Percentiles rank a stretch among this genome's conserved stretches.
These are phyloP conservation scores for Metellina segmentata DNA, from an alignment of 2,888 invertebrate genomes.

Conservation along the genomic window DNA sequence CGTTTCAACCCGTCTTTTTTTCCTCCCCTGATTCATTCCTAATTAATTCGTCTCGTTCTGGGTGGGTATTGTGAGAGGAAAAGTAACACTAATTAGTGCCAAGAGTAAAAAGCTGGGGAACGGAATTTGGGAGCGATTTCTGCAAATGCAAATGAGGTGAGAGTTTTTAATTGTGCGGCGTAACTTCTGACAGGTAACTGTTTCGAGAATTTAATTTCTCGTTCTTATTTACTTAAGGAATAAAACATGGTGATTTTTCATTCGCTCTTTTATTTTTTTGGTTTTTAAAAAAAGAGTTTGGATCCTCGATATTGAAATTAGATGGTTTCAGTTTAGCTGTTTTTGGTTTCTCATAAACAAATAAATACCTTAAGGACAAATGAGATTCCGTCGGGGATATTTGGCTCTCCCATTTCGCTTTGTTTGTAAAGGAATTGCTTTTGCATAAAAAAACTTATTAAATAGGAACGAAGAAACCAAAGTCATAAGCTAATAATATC, in stretches of 20 bases:
- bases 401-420: too few relatives aligned
- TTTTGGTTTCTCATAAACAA: too few relatives aligned
- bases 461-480: too few relatives aligned
- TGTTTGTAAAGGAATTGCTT: too few relatives aligned
- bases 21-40: background rate
- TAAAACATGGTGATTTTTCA: background rate
- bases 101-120: background rate
- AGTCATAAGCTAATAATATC: too few relatives aligned
- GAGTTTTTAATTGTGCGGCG: background rate
- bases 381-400: too few relatives aligned
- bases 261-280: background rate
- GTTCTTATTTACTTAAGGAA: background rate
- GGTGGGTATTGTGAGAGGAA: background rate
- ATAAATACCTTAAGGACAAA: too few relatives aligned
- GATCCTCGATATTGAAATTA: background rate
- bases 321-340: background rate
- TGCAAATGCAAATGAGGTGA: background rate
- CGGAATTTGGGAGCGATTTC: background rate
- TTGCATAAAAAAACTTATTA: too few relatives aligned
- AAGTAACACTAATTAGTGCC: background rate
- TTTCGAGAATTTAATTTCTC: background rate
- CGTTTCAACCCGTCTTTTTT: background rate
- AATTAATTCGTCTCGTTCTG: background rate
- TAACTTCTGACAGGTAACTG: background rate
- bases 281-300: background rate